Evolutionary conservation across 2,888 invertebrate genomes (phyloP).

Genomic region (Miltochrista miniata): DNA sequence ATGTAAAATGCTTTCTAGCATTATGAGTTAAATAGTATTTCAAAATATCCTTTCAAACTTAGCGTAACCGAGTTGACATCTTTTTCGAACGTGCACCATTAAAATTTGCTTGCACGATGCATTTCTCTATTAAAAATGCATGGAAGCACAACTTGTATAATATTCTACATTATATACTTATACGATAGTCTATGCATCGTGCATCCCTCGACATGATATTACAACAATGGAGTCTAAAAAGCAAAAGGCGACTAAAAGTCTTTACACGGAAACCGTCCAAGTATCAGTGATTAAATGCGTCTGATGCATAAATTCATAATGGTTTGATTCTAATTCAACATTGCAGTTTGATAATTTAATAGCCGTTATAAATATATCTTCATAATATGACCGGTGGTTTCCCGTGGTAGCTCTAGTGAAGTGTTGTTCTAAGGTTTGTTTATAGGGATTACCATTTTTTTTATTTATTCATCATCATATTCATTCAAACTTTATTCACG

Average conservation of each 20-base stretch:
- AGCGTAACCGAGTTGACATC: background rate
- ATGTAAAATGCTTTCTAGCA: no score
- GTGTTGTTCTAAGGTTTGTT: no score
- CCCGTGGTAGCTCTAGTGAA: no score
- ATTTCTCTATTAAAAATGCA: background rate
- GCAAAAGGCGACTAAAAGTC: constrained; percentile 28
- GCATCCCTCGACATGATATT: background rate
- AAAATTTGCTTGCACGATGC: background rate
- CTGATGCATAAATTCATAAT: background rate
- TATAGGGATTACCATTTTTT: no score
- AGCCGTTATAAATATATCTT: no score
- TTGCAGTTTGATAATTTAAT: background rate
- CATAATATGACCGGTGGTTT: no score
- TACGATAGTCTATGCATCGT: no score
- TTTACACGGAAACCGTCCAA: constrained; percentile 26
- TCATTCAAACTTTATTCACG: no score
- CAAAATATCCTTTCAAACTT: no score
- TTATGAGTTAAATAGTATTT: no score
- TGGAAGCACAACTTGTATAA: background rate
- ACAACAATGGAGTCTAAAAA: background rate
- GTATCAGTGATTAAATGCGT: constrained; percentile 7
- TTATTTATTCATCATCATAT: no score
- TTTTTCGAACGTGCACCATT: background rate
- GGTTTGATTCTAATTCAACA: background rate
- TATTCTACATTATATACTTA: no score